These are phyloP conservation scores for Ataeniobius toweri DNA, from an alignment of 2,797 vertebrate species.

Conservation along the genomic window DNA sequence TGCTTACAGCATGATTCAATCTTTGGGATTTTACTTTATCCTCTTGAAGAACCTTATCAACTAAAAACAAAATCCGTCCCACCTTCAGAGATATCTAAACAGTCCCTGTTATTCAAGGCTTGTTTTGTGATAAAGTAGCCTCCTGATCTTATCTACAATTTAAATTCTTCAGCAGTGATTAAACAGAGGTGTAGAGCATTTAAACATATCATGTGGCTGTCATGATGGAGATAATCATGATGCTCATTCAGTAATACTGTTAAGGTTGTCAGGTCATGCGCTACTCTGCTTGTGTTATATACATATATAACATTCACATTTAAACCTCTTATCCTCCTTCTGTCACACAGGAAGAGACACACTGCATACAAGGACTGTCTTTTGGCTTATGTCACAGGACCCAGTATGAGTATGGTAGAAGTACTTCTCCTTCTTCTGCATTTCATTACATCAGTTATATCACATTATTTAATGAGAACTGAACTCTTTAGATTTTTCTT, in stretches of 20 bases:
- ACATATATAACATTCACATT: constrained; percentile 3
- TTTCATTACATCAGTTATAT: not conserved
- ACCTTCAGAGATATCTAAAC: not conserved
- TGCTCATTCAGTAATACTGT: constrained; percentile 1
- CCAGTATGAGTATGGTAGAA: constrained; percentile 57
- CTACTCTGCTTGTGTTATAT: constrained; percentile 4
- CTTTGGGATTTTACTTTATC: not conserved
- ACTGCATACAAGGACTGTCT: not conserved
- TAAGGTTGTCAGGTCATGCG: not conserved
- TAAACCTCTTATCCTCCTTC: not conserved
- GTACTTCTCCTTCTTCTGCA: not conserved
- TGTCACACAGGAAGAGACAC: constrained; percentile 10
- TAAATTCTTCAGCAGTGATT: constrained; percentile 10
- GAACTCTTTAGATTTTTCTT: not conserved
- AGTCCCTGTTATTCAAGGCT: not conserved
- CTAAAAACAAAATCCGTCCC: not conserved
- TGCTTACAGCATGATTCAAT: not conserved
- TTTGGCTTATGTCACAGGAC: constrained; percentile 16
- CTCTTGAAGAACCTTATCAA: not conserved
- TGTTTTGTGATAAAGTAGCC: constrained; percentile 7
- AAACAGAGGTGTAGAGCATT: not conserved
- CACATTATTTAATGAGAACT: not conserved
- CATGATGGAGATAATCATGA: constrained; percentile 2
- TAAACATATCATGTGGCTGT: not conserved
- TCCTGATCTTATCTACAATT: not conserved